Evolutionary conservation across 2,113 vertebrate species (phyloP), one percentile per base, ranked within the genome.

Genomic region (Australoheros scitulus): DNA sequence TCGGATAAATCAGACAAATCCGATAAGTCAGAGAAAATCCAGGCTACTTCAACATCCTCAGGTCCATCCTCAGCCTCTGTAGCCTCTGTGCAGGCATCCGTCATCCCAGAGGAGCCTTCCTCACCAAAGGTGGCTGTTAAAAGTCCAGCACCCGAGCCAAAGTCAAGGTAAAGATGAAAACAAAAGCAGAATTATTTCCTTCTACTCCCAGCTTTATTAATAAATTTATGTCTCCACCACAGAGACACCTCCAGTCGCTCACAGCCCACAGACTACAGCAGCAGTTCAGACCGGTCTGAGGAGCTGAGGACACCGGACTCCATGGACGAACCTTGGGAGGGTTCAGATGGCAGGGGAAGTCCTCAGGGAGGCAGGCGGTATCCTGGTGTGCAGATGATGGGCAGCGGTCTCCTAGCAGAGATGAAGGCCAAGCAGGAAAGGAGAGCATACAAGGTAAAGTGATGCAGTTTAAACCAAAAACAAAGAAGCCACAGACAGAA

Each of bases 401-500:
- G 98, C 84, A 96, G 97, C 0, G 96, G 97, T 4, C 95, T 99
- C 29, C 93, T 99, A 7, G 98, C 98, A 0, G 98, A 99, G 94
- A 99, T 99, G 97, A 99, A 98, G 87, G 98, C 98, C 90, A 99
- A 99, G 91, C 98, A 99, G 64, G 98, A 98, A 92, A 97, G 94
- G 86, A 97, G 97, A 94, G 97, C 97, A 0, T 94, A 97, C 80
- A 98, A 99, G 97, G 98, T 99, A 47, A 86, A 74, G 11, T 20
- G 29, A 20, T 26, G 50, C 52, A 15, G 32, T 14, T 29, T 24
- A 4, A 24, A 52, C 50, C 22, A 80, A 75, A 77, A 70, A 52
- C 0, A 20, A 70, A 29, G 22, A 70, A 70, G 47, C 64, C 0
- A 29, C 64, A 29, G 5, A 50, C 26, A 56, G 55, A 56, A 22